phyloP scores from a whole-genome alignment of 2,888 invertebrate species.

The Bruchidius siliquastri region DNA sequence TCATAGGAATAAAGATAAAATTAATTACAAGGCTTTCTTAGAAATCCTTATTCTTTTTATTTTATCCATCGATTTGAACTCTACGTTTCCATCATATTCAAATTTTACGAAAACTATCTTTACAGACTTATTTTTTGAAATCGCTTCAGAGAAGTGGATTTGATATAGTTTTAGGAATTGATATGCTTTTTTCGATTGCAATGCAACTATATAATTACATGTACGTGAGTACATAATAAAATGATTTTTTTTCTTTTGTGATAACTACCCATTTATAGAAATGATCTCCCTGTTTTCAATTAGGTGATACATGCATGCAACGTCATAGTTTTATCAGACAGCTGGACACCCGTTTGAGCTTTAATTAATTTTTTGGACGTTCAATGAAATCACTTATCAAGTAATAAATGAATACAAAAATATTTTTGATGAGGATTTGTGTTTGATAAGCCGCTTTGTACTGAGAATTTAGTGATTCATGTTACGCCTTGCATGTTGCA shows the following conservation, averaged over 20 bases:
- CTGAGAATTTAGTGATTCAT: neutral
- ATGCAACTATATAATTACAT: no score
- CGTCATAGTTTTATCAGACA: neutral
- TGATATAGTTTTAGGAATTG: no score
- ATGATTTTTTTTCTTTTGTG: neutral
- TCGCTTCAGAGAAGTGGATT: no score
- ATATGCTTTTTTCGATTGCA: no score
- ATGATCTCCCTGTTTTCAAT: neutral
- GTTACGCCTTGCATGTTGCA: neutral
- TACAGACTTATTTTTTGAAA: no score
- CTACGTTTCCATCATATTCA: no score
- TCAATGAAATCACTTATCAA: neutral
- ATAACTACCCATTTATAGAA: neutral
- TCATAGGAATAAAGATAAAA: no score
- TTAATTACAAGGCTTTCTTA: no score
- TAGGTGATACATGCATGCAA: neutral
- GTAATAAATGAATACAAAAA: neutral
- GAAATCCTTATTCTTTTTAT: no score
- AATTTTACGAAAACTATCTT: no score
- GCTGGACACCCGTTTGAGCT: neutral
- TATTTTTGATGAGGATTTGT: neutral
- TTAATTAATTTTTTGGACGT: neutral
- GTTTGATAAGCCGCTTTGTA: neutral
- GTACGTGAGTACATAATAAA: no score
- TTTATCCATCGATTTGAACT: no score